A percentile compares a stretch with the other conserved stretches of the same genome.
phyloP scores from a whole-genome alignment of 1,140 invertebrate species.

The Bombus terrestris region DNA sequence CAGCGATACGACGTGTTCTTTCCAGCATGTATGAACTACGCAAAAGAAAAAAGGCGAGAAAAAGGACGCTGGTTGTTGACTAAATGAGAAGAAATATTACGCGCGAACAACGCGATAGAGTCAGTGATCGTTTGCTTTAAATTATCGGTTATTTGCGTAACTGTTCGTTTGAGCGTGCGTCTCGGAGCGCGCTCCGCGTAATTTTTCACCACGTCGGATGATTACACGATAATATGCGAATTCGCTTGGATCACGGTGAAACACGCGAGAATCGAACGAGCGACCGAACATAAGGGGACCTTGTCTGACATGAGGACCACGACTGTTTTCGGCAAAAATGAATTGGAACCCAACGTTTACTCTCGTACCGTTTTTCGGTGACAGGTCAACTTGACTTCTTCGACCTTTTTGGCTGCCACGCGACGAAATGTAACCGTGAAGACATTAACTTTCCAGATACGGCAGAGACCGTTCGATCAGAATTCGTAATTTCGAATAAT shows the following conservation, averaged over 20 bases:
- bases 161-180: background rate
- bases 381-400: background rate
- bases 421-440: background rate
- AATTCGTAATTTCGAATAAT: conserved; percentile 47
- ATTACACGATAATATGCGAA: conserved; percentile 9
- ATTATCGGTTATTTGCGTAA: conserved; percentile 23
- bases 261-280: background rate
- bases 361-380: background rate
- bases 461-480: conserved; percentile 24
- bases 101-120: conserved; percentile 1
- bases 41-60: no score
- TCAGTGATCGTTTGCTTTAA: conserved; percentile 6
- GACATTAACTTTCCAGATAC: conserved; percentile 50
- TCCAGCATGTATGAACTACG: no score
- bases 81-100: background rate
- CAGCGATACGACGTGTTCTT: no score
- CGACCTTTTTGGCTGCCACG: background rate
- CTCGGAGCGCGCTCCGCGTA: background rate
- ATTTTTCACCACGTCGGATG: background rate
- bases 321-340: conserved; percentile 12
- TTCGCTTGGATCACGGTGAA: background rate
- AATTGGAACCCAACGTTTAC: conserved; percentile 18
- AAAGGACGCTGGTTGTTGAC: background rate
- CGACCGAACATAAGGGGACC: background rate
- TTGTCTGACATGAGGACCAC: no score